phyloP scores from a whole-genome alignment of 2,113 vertebrate genomes.

The Cyanoliseus patagonus region DNA sequence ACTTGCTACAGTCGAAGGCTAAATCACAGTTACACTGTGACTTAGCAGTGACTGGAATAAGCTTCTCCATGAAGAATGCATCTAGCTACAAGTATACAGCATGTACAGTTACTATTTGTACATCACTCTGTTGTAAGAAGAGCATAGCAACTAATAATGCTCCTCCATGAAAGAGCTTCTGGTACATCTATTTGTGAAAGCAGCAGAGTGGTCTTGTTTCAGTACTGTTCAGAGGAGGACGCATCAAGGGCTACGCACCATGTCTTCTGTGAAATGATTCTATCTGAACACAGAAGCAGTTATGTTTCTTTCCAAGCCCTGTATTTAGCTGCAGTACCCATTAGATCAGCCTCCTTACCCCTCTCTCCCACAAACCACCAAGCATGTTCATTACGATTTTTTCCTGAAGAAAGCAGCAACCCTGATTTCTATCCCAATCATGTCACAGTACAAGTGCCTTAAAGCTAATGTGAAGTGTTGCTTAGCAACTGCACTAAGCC shows the following conservation, averaged over 20 bases:
- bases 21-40: neutral
- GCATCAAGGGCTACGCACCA: neutral
- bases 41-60: neutral
- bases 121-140: neutral
- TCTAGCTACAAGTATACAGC: neutral
- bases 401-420: neutral
- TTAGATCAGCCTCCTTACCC: neutral
- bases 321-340: neutral
- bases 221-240: neutral
- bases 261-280: neutral
- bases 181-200: neutral
- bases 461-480: neutral
- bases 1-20: neutral
- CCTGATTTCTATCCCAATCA: neutral
- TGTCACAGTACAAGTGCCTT: neutral
- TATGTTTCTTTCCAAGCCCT: neutral
- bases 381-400: neutral
- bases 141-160: neutral
- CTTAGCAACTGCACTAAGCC: neutral
- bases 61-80: neutral
- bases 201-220: neutral
- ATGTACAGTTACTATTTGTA: neutral
- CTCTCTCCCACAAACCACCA: neutral
- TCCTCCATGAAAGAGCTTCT: neutral
- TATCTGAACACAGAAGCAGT: neutral